Conservation (phyloP, 2,888 invertebrate species). For the Lasioglossum morio region DNA sequence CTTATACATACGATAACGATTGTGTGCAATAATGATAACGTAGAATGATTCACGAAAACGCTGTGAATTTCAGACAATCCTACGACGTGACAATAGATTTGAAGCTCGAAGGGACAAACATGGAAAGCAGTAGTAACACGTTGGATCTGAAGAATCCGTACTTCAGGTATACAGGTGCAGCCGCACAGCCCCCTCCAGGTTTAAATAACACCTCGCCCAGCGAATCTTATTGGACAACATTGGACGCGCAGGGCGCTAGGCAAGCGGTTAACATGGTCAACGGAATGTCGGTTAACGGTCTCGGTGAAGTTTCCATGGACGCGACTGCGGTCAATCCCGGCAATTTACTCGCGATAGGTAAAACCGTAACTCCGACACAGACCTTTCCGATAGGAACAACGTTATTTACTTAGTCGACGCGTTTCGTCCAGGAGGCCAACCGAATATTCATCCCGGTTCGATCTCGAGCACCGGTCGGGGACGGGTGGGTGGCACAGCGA, state of each 20-base stretch:
- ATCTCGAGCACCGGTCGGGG: slow-evolving; percentile 88
- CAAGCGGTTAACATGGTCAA: slow-evolving; percentile 91
- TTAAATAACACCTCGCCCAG: slow-evolving; percentile 96
- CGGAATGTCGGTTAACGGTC: slow-evolving; percentile 90
- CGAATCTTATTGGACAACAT: slow-evolving; percentile 95
- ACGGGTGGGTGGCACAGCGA: slow-evolving; percentile 86
- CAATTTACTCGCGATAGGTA: slow-evolving; percentile 83
- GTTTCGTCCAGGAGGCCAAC: slow-evolving; percentile 84
- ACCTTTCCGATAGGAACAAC: neutral
- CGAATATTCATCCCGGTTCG: slow-evolving; percentile 88
- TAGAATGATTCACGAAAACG: neutral
- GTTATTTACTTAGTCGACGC: slow-evolving; percentile 2
- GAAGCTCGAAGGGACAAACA: slow-evolving; percentile 94
- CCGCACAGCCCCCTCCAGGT: slow-evolving; percentile 96
- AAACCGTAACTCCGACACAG: slow-evolving; percentile 57
- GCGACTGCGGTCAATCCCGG: slow-evolving; percentile 87
- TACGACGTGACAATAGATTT: slow-evolving; percentile 99
- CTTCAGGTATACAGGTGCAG: slow-evolving; percentile 97
- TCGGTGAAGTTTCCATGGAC: slow-evolving; percentile 90
- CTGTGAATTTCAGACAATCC: slow-evolving; percentile 90
- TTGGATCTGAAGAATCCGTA: slow-evolving; percentile 99
- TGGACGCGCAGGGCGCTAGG: slow-evolving; percentile 90
- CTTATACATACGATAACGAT: neutral
- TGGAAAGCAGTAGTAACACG: slow-evolving; percentile 93
- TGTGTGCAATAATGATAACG: neutral